Evolutionary conservation across 2,797 vertebrate species (phyloP).

Genomic region (Rhinichthys osculus): DNA sequence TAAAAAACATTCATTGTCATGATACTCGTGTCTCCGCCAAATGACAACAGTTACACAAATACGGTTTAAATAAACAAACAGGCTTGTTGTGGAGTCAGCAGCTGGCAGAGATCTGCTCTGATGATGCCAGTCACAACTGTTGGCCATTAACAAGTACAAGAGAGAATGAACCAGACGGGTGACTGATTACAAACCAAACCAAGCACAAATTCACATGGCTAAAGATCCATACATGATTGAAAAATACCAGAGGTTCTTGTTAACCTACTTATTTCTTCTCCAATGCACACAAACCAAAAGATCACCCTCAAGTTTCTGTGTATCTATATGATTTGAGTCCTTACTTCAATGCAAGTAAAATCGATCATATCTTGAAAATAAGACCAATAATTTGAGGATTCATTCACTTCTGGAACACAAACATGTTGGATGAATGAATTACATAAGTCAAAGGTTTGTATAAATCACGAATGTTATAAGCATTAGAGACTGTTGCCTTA

Average conservation of each 20-base stretch:
- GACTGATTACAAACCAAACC: conserved; percentile 16
- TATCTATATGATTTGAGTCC: background rate
- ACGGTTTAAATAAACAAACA: conserved; percentile 11
- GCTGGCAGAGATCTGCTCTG: conserved; percentile 16
- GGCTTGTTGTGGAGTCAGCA: conserved; percentile 9
- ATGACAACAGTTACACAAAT: conserved; percentile 14
- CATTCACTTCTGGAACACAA: background rate
- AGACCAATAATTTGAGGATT: background rate
- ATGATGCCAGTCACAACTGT: conserved; percentile 41
- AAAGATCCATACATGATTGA: background rate
- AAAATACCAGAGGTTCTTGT: background rate
- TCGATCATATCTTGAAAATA: background rate
- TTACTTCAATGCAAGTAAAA: background rate
- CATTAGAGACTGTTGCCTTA: background rate
- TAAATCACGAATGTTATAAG: background rate
- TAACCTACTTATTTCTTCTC: background rate
- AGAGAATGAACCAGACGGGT: conserved; percentile 11
- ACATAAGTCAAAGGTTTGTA: background rate
- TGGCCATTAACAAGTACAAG: conserved; percentile 19
- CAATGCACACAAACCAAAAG: background rate
- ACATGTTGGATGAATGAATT: no score
- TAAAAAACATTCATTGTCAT: background rate
- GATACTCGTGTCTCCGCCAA: background rate
- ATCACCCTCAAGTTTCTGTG: background rate
- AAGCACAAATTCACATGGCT: background rate